These are phyloP conservation scores for Oligia strigilis DNA, from an alignment of 2,888 invertebrate genomes.

Conservation along the genomic window DNA sequence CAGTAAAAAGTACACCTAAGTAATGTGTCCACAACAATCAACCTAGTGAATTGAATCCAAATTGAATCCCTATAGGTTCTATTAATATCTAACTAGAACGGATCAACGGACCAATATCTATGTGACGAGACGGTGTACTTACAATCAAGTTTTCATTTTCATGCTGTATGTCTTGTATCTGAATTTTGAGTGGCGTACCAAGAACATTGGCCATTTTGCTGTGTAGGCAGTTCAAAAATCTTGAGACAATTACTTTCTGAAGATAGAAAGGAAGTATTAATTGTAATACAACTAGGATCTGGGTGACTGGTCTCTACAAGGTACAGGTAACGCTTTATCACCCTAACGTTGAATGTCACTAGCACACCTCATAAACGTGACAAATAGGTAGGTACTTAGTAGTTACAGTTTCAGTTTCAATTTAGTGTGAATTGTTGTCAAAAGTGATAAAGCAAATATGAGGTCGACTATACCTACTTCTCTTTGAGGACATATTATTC, in stretches of 20 bases:
- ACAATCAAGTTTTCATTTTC: slow-evolving; percentile 41
- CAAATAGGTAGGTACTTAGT: not conserved
- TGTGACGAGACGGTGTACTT: slow-evolving; percentile 22
- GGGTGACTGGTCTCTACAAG: not conserved
- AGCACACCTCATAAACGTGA: not conserved
- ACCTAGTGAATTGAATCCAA: not conserved
- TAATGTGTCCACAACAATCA: too few species aligned
- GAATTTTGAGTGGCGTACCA: slow-evolving; percentile 72
- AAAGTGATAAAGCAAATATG: not conserved
- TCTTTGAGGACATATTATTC: not conserved
- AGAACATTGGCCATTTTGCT: slow-evolving; percentile 78
- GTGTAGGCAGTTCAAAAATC: slow-evolving; percentile 78
- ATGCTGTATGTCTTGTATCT: slow-evolving; percentile 62
- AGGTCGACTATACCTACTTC: not conserved
- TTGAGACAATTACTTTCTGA: slow-evolving; percentile 75
- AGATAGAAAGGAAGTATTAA: slow-evolving; percentile 21
- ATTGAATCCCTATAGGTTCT: not conserved
- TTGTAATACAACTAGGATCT: not conserved
- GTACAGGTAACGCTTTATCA: not conserved
- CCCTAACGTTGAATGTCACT: not conserved
- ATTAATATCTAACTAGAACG: not conserved
- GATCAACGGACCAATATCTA: not conserved
- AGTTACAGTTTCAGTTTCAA: not conserved
- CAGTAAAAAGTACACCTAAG: too few species aligned
- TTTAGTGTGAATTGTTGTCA: not conserved